Evolutionary conservation across 1,140 invertebrate species (phyloP).

Genomic region (Aphidius gifuensis): DNA sequence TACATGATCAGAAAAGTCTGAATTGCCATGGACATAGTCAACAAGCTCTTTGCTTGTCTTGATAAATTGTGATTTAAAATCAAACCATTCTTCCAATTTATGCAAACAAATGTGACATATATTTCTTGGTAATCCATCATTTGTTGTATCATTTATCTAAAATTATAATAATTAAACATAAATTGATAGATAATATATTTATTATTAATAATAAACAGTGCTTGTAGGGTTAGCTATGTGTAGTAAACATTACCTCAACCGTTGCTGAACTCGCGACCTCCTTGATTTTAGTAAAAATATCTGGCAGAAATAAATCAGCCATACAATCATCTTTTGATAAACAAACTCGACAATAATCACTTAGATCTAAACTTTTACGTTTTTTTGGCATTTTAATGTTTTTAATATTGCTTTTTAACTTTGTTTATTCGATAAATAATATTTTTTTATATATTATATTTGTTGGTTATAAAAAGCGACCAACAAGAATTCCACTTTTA

Average conservation of each 20-base stretch:
- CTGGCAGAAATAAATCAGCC: conserved; percentile 36
- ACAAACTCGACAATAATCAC: conserved; percentile 44
- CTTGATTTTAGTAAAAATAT: conserved; percentile 33
- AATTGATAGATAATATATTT: conserved; percentile 3
- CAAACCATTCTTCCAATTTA: conserved; percentile 48
- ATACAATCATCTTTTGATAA: conserved; percentile 39
- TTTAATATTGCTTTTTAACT: too few relatives aligned
- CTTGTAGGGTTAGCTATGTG: background rate
- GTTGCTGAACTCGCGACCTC: conserved; percentile 39
- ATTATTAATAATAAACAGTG: background rate
- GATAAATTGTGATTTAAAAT: conserved; percentile 47
- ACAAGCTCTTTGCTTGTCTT: conserved; percentile 39
- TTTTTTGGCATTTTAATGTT: conserved; percentile 40
- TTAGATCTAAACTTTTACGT: conserved; percentile 34
- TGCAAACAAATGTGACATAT: conserved; percentile 50
- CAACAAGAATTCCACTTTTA: too few relatives aligned
- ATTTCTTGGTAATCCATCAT: conserved; percentile 37
- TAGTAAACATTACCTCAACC: conserved; percentile 38
- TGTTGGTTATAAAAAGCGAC: too few relatives aligned
- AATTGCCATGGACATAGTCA: conserved; percentile 35
- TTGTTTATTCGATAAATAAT: too few relatives aligned
- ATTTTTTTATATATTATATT: too few relatives aligned
- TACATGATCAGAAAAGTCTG: conserved; percentile 35
- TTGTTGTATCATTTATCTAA: conserved; percentile 37
- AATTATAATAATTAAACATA: conserved; percentile 16